A percentile compares a stretch with the other conserved stretches of the same genome.
Conservation (phyloP, 2,888 invertebrate genomes). For the Plagodis pulveraria region DNA sequence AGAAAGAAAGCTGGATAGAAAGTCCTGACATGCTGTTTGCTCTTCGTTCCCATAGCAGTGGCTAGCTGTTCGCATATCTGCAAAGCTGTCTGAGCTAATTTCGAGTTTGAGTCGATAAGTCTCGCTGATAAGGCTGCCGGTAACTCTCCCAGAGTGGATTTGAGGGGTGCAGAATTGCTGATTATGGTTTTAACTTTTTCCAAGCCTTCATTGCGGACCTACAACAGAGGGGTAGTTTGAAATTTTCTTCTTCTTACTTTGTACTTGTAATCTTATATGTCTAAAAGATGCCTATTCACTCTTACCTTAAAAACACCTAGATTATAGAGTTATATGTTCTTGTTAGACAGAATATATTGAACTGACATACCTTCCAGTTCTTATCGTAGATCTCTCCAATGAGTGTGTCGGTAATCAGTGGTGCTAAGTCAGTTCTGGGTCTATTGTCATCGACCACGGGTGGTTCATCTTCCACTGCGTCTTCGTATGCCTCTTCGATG, state of each 20-base stretch:
- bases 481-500: constrained; percentile 70
- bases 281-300: no score
- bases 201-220: constrained; percentile 90
- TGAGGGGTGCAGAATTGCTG: constrained; percentile 91
- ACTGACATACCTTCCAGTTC: constrained; percentile 92
- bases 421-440: constrained; percentile 92
- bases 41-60: constrained; percentile 92
- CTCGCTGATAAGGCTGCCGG: constrained; percentile 91
- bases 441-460: constrained; percentile 87
- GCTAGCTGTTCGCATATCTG: constrained; percentile 93
- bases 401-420: constrained; percentile 92
- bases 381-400: constrained; percentile 93
- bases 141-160: constrained; percentile 92
- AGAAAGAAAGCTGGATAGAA: constrained; percentile 95
- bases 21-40: constrained; percentile 91
- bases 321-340: no score
- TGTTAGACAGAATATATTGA: neutral
- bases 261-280: no score
- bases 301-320: no score
- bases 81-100: constrained; percentile 93
- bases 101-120: constrained; percentile 95
- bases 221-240: constrained; percentile 4
- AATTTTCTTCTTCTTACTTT: no score
- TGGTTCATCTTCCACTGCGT: constrained; percentile 78
- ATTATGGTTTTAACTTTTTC: constrained; percentile 90